A percentile compares a stretch with the other conserved stretches of the same genome.
Conservation (phyloP, 2,888 invertebrate species). For the Brenthis hecate region DNA sequence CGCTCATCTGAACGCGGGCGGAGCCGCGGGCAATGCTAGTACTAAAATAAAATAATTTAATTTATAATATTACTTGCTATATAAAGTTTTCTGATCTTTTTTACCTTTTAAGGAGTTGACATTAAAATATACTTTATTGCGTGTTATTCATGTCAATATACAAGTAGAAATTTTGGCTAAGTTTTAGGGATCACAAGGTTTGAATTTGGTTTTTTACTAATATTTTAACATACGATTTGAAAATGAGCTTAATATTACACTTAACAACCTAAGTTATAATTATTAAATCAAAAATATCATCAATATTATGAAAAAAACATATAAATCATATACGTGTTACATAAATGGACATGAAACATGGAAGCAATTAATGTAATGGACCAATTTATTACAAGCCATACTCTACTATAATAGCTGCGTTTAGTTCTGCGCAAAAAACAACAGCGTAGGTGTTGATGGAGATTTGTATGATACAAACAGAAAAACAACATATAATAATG, state of each 20-base stretch:
- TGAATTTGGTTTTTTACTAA: too few species aligned
- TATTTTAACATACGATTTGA: too few species aligned
- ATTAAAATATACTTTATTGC: too few species aligned
- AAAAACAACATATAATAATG: background rate
- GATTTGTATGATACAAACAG: slow-evolving; percentile 2
- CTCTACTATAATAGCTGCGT: slow-evolving; percentile 28
- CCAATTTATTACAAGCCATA: slow-evolving; percentile 23
- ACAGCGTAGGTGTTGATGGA: slow-evolving; percentile 26
- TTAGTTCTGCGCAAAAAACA: slow-evolving; percentile 31
- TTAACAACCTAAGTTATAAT: background rate
- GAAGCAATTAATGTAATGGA: slow-evolving; percentile 35
- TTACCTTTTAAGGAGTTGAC: too few species aligned
- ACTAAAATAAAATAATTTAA: too few species aligned
- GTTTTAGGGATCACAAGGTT: too few species aligned
- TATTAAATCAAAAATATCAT: background rate
- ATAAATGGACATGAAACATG: slow-evolving; percentile 30
- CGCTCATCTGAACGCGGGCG: too few species aligned
- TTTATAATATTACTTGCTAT: too few species aligned
- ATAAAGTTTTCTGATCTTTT: too few species aligned
- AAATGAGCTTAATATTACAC: background rate
- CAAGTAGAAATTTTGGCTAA: too few species aligned
- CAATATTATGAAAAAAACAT: background rate
- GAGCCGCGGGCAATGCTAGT: too few species aligned
- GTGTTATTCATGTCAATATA: too few species aligned
- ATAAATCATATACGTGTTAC: slow-evolving; percentile 15